Base-by-base conservation (phyloP, 2,888 invertebrate genomes). In the Serrognathus titanus region DNA sequence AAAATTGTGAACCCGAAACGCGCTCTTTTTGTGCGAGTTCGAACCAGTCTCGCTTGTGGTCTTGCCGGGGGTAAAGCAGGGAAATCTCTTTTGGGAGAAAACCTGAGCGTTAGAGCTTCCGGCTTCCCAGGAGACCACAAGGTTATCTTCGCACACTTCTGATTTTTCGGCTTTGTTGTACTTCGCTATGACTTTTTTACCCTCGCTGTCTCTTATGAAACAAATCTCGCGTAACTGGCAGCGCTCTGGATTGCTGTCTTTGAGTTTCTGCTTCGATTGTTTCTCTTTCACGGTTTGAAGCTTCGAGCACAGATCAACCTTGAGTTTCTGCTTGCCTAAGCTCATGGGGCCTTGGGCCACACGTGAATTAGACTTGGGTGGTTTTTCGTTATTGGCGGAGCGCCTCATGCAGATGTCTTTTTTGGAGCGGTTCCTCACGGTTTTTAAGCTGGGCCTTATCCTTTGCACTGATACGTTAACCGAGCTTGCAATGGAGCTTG, bases 131-230 rank as follows among this genome's bases (percentile, higher is more conserved):
- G 74, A 67, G 5, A 75, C 74, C 16, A 76, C 70, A 53, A 75
- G 62, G 60, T 71, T 74, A 46, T 76, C 75, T 11, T 74, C 71
- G 48, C 43, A 48, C 31, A 59, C 56, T 12, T 48, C 50, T 41
- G 52, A 43, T 10, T 62, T 55, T 3, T 71, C 70, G 45, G 63
- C 64, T 40, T 59, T 60, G 37, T 70, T 68, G 51, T 75, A 76
- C 54, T 75, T 76, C 0, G 77, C 75, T 37, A 76, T 72, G 52
- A 75, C 66, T 35, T 71, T 71, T 62, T 76, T 76, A n/a, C 73
- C 73, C 47, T 72, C 72, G 45, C 62, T 66, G 54, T 67, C 70
- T 63, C 76, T 76, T 43, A 77, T 67, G 55, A 75, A 75, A 56
- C 75, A 74, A 40, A 78, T 75, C 55, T 77, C 76, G 20, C 69